These are phyloP conservation scores for Thoracochromis brauschi DNA, from an alignment of 2,113 vertebrate genomes.

Conservation along the genomic window DNA sequence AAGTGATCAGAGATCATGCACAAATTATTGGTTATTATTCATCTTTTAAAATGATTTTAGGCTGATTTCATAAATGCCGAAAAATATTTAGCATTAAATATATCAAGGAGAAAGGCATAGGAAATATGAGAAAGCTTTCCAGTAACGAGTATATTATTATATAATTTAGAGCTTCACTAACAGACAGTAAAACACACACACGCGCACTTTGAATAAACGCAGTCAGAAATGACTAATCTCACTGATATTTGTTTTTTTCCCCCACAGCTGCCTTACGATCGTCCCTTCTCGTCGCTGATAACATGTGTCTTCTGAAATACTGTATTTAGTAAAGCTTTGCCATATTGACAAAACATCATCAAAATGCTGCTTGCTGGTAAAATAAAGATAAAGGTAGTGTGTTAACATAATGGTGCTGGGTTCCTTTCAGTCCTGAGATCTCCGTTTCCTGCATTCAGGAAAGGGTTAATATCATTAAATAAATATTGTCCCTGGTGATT, in stretches of 20 bases:
- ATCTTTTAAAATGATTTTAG: not conserved
- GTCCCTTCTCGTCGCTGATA: not conserved
- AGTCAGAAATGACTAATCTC: slow-evolving; percentile 33
- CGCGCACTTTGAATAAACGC: not conserved
- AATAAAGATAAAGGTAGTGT: not conserved
- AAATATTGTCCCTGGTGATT: slow-evolving; percentile 20
- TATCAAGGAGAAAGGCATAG: not conserved
- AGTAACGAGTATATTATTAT: not conserved
- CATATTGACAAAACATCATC: not conserved
- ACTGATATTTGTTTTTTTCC: not conserved
- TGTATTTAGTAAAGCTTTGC: not conserved
- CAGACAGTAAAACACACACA: not conserved
- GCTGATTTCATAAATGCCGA: not conserved
- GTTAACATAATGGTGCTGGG: not conserved
- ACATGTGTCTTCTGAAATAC: not conserved
- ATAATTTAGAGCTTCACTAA: not conserved
- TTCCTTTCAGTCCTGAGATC: not conserved
- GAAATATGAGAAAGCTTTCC: not conserved
- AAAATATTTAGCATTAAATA: not conserved
- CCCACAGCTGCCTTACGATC: not conserved
- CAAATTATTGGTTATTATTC: not conserved
- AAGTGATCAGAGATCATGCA: not conserved
- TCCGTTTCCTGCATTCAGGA: not conserved
- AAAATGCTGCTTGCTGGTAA: not conserved
- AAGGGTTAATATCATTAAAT: slow-evolving; percentile 20